phyloP scores from a whole-genome alignment of 2,113 vertebrate species.

The Eupsittula cactorum region DNA sequence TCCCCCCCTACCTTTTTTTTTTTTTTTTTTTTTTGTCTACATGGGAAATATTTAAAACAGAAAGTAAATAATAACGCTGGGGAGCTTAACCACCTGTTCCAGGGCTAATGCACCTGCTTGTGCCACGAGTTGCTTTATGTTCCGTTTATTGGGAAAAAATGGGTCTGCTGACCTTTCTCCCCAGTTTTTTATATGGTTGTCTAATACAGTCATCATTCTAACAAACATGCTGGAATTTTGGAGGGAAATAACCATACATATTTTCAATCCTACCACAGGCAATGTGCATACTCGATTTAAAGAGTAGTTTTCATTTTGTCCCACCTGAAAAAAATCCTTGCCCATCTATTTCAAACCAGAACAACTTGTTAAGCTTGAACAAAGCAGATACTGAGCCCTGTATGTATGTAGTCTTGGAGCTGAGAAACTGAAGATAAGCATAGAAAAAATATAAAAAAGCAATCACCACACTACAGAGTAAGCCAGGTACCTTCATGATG shows the following conservation, averaged over 20 bases:
- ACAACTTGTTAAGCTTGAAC: neutral
- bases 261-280: neutral
- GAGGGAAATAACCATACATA: neutral
- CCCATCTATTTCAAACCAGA: neutral
- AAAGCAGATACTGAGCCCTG: neutral
- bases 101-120: neutral
- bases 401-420: neutral
- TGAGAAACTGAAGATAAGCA: neutral
- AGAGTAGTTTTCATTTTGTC: neutral
- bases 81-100: neutral
- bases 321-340: neutral
- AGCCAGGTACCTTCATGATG: neutral
- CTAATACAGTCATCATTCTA: neutral
- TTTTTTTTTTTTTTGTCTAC: neutral
- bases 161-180: neutral
- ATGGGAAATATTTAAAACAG: neutral
- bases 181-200: neutral
- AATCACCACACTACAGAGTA: neutral
- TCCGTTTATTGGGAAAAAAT: neutral
- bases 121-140: neutral
- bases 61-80: neutral
- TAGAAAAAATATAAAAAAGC: neutral
- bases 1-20: fast-evolving
- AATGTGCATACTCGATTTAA: neutral
- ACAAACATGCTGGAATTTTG: neutral